phyloP scores from a whole-genome alignment of 2,113 vertebrate species.

The Nycticryphes semicollaris region DNA sequence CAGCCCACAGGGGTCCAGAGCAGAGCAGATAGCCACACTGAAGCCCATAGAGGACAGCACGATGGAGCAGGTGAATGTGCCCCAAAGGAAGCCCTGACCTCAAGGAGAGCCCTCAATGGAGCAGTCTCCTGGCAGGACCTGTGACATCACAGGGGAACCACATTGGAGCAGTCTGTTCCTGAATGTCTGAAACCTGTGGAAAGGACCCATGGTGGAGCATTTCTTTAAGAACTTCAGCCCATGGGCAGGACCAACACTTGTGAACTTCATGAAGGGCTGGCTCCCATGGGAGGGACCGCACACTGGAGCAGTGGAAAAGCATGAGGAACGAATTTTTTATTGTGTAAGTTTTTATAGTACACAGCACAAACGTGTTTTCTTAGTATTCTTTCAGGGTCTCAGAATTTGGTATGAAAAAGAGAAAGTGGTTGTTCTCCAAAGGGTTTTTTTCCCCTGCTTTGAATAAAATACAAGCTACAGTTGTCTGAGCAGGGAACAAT shows the following conservation, averaged over 20 bases:
- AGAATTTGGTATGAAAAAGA: neutral
- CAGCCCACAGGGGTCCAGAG: fast-evolving
- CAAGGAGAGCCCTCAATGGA: neutral
- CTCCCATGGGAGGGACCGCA: neutral
- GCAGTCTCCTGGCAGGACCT: neutral
- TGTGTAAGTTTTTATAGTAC: neutral
- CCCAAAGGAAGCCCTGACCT: neutral
- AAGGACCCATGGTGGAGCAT: neutral
- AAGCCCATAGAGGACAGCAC: fast-evolving
- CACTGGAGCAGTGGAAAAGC: neutral
- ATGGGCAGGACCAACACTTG: neutral
- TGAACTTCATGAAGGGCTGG: neutral
- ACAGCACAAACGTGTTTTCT: neutral
- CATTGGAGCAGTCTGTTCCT: neutral
- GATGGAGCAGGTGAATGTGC: neutral
- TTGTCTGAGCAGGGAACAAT: neutral
- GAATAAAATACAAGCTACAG: neutral
- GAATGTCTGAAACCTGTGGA: neutral
- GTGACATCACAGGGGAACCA: fast-evolving
- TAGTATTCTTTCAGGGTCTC: neutral
- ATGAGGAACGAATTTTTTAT: neutral
- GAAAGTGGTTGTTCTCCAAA: neutral
- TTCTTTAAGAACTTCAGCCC: neutral
- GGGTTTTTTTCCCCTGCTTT: neutral
- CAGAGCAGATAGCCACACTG: neutral